Base-by-base conservation (phyloP, 2,888 invertebrate genomes). In the Drosophila anomalata region DNA sequence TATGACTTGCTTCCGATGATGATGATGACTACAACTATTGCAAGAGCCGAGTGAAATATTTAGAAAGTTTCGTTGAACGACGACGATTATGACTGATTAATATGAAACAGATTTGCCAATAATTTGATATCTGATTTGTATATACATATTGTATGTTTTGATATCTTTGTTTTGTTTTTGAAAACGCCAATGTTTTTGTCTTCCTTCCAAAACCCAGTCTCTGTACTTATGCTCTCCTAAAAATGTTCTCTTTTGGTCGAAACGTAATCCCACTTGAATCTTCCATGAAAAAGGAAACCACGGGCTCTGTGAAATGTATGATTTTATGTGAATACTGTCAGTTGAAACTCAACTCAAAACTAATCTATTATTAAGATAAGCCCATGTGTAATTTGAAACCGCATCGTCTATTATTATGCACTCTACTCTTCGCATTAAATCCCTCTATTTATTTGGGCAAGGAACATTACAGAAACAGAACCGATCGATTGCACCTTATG, bases 1-100 rank as follows among this genome's bases (percentile, higher is more conserved):
- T 59, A 52, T 71, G 71, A 48, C 36, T 33, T 69, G 53, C 52
- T 70, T 59, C 22, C 33, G 22, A 51, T n/a, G 14, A 53, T 33
- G 33, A 31, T 31, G 29, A 33, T 33, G n/a, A 33, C 12, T 44
- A 44, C 6, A 39, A 51, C 29, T 33, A 54, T 67, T 52, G 41
- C 53, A 68, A 56, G 31, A 62, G 56, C 61, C 62, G 66, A 77
- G 75, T 75, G 68, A 79, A 79, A 73, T 44, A 68, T 50, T 59
- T 36, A 59, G 56, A 44, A 76, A 79, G 66, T 72, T 76, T 57
- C 65, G 53, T 67, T 62, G 7, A 50, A 60, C 17, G 61, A 53
- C 72, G 70, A 86, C 69, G 62, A 70, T 81, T 78, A 76, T 65
- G 82, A 83, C 82, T 83, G 82, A 83, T 78, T 63, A 55, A 66